Conservation (phyloP, 2,113 vertebrate species). For the Tiliqua scincoides region DNA sequence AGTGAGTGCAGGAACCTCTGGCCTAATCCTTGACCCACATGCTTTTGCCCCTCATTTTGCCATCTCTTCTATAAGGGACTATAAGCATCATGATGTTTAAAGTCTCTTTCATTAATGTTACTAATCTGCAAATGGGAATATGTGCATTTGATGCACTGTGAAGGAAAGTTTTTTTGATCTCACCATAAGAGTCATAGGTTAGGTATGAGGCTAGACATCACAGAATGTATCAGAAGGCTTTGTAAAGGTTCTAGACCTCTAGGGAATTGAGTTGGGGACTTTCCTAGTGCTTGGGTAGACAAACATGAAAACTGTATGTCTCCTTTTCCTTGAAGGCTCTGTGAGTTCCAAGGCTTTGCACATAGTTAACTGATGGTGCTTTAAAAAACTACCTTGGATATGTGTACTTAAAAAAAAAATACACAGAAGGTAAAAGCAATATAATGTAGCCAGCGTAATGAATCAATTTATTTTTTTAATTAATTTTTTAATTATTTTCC, state of each 20-base stretch:
- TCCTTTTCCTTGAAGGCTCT: neutral
- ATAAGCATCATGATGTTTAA: neutral
- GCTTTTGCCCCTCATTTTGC: neutral
- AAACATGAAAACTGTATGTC: neutral
- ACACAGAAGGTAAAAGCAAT: neutral
- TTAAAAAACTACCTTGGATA: neutral
- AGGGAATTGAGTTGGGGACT: neutral
- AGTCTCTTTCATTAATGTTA: neutral
- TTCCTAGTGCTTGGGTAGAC: neutral
- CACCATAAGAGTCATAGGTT: neutral
- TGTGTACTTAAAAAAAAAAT: neutral
- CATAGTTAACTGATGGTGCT: neutral
- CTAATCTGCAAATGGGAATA: neutral
- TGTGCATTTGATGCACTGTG: too few species aligned
- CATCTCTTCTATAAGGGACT: neutral
- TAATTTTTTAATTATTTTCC: too few species aligned
- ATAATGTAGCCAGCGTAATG: neutral
- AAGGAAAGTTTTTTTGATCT: neutral
- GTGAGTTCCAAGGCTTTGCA: neutral
- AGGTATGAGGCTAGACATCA: too few species aligned
- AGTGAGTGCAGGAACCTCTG: too few species aligned
- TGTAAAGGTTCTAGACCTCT: neutral
- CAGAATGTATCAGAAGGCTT: neutral
- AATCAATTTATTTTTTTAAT: neutral
- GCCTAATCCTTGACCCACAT: neutral